phyloP scores from a whole-genome alignment of 2,888 invertebrate genomes.

The Lepeophtheirus nordmannii region DNA sequence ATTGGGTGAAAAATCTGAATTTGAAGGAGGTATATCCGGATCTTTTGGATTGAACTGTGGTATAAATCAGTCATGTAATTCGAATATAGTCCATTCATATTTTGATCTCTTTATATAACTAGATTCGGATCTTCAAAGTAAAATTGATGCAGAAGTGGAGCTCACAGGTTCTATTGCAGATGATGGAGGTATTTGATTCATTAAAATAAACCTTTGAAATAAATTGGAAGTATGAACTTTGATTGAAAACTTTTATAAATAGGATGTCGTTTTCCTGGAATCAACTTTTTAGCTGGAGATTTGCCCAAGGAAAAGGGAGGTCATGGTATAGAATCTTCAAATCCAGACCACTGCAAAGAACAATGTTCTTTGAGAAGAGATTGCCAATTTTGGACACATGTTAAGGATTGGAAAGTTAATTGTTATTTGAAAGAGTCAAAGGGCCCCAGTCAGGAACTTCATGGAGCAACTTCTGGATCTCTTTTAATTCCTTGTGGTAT shows the following conservation, averaged over 20 bases:
- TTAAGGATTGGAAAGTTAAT: constrained; percentile 9
- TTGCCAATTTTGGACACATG: constrained; percentile 7
- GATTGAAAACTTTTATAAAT: too few relatives aligned
- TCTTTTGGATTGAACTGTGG: constrained; percentile 9
- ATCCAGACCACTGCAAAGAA: background rate
- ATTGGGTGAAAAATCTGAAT: constrained; percentile 15
- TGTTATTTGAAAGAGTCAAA: constrained; percentile 13
- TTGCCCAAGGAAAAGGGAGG: constrained; percentile 10
- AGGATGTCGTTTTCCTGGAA: constrained; percentile 9
- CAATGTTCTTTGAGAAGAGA: background rate
- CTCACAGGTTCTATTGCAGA: background rate
- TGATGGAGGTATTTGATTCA: background rate
- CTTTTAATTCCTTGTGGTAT: constrained; percentile 1
- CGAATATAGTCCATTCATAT: background rate
- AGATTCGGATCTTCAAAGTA: background rate
- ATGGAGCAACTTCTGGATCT: constrained; percentile 13
- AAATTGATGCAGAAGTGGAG: background rate
- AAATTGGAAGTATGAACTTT: too few relatives aligned
- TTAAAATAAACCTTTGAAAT: too few relatives aligned
- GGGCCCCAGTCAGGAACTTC: background rate
- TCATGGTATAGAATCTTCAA: constrained; percentile 1
- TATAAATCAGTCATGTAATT: background rate
- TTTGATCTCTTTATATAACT: background rate
- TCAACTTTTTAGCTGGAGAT: constrained; percentile 7
- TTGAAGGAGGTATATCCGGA: constrained; percentile 13